Base-by-base conservation (phyloP, 23 tunicate genomes). In the Oikopleura dioica region DNA sequence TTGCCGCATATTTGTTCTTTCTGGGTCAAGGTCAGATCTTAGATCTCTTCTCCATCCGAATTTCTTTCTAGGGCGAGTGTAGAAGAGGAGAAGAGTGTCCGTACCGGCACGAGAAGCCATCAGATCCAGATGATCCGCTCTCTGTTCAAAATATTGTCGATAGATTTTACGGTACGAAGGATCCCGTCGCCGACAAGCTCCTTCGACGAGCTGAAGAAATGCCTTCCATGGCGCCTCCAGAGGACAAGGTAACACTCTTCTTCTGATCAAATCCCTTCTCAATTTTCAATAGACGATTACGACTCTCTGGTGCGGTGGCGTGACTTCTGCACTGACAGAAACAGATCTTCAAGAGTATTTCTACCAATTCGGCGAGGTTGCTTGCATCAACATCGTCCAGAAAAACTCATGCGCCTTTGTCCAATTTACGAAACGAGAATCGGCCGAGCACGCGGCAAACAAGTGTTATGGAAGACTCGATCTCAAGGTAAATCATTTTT, bases 121-220 rank as follows among this genome's bases (percentile, higher is more conserved):
- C 99, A 0, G 99, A 94, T 83, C 99, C 99, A n/a, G 99, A 94
- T 37, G 99, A 94, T 75, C 99, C 99, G 1, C 76, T 94, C 4
- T 81, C 99, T 1, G 99, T 86, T 67, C 99, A 94, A 76, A 94
- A 94, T 85, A 94, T 94, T 63, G 87, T 86, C 75, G 99, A 94
- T 81, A 95, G 99, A 35, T 94, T 83, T 68, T 94, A 94, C 59
- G 99, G 99, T 12, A 86, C 84, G 51, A 94, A 94, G 38, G 99
- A 94, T 75, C 99, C 99, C 5, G 99, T 94, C 35, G 95, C 99
- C 0, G 87, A 86, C 37, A 94, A 94, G 76, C 72, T 94, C 21
- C 80, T 94, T 36, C 59, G 76, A 9, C 80, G 95, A 37, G 88
- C 89, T 0, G 35, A 79, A 28, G 83, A 78, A 2, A 68, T 82